Evolutionary conservation across 2,113 vertebrate genomes (phyloP), one percentile per base, ranked within the genome.

Genomic region (Poeciliopsis retropinna): DNA sequence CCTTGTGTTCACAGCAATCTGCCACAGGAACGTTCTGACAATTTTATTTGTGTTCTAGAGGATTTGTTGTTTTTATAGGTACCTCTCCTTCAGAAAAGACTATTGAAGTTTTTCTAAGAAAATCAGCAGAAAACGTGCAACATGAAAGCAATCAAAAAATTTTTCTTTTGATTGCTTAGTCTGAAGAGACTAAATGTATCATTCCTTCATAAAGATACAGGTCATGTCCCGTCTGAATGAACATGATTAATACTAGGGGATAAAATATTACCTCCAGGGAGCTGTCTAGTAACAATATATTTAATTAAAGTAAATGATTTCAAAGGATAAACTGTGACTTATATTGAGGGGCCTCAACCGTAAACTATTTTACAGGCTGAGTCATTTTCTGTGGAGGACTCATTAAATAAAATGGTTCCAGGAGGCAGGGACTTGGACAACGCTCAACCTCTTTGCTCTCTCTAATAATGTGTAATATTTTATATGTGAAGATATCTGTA

Each of bases 261-360:
- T 88, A 90, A 91, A 88, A 87, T 81, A 27, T 17, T 78, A 72
- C 62, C 92, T 80, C 72, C 14, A 17, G 89, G 90, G 92, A 92
- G 87, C 87, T 75, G 79, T 93, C 85, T 82, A 70, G 83, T 88
- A 85, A 87, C 88, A 92, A 91, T 93, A 93, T 92, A 91, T 92
- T 91, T 92, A 93, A 95, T 92, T 93, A 86, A 92, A 92, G 86
- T 77, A 88, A 92, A 90, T 91, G 67, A 86, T 85, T 87, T 82
- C 77, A 91, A 92, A 89, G 63, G 72, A 94, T 92, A 86, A 91
- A 91, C 80, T 62, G 71, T 84, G 87, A 88, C 82, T 86, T 76
- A 74, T 79, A 84, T 64, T 10, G 81, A 80, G 69, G 73, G 64
- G 78, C 60, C 73, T 30, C 73, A 84, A 76, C 82, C 81, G 82